phyloP scores from a whole-genome alignment of 2,888 invertebrate genomes.

The Erebia aethiops region DNA sequence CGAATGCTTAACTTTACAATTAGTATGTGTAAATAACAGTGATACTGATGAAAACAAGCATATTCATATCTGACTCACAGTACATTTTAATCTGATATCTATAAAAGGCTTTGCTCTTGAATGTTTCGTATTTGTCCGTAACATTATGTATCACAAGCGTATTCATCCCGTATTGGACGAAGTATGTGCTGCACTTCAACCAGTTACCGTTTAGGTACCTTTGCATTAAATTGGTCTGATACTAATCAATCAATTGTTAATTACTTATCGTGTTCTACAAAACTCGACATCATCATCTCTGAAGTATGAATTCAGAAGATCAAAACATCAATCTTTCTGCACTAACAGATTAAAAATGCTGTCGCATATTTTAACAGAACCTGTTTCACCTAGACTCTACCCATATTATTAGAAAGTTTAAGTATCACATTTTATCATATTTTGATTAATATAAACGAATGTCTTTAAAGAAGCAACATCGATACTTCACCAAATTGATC shows the following conservation, averaged over 20 bases:
- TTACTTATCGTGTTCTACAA: background rate
- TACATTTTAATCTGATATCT: background rate
- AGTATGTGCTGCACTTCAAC: background rate
- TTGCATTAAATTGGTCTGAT: background rate
- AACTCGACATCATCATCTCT: background rate
- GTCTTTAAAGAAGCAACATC: slow-evolving; percentile 14
- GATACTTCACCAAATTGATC: slow-evolving; percentile 61
- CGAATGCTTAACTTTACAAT: too few species aligned
- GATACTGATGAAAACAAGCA: too few species aligned
- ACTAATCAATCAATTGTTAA: background rate
- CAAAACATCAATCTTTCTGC: background rate
- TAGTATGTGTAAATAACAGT: too few species aligned
- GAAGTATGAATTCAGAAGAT: background rate
- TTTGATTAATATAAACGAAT: slow-evolving; percentile 8
- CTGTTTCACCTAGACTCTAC: background rate
- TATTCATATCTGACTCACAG: background rate
- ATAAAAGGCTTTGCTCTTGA: background rate
- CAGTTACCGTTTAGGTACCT: background rate
- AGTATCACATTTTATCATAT: slow-evolving; percentile 12
- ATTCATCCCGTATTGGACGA: background rate
- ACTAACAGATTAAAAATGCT: background rate
- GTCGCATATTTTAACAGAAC: background rate
- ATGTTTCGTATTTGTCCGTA: background rate
- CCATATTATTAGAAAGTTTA: slow-evolving; percentile 15
- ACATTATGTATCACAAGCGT: background rate